Evolutionary conservation across 2,888 invertebrate species (phyloP), one percentile per base, ranked within the genome.

Genomic region (Trissolcus brochymenae): DNA sequence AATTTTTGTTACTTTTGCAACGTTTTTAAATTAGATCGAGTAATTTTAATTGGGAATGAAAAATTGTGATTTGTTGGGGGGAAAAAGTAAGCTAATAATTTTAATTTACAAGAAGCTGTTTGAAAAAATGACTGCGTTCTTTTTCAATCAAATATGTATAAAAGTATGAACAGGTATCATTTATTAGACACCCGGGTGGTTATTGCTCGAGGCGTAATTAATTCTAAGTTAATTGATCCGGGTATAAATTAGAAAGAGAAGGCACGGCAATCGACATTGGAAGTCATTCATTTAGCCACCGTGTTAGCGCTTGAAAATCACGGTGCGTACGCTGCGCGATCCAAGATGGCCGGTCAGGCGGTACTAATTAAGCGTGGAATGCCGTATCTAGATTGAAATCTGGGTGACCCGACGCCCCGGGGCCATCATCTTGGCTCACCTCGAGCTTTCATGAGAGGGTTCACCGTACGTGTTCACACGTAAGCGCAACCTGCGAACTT

Each of bases 371-470:
- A 87, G 86, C 86, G 86, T 82, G 87, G 87, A 87, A 87, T 87
- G 87, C 87, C 85, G 86, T 88, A 88, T 88, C 88, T 88, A 88
- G 88, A 88, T 88, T 88, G 87, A 88, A 88, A 88, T 88, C 88
- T 88, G 86, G 88, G 86, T 88, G 88, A 88, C 88, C 88, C 84
- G 85, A 85, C 85, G 87, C 87, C 87, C 87, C 81, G 84, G 85
- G 87, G 87, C 86, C 87, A 83, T 83, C 87, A 87, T 87, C 87
- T 86, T 81, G 82, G 65, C 81, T 82, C 80, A 85, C 83, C 84
- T 76, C 79, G 80, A 74, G 57, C 80, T 78, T 56, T 76, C 80
- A 79, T 81, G 81, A 56, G 75, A 66, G 56, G 76, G 82, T 83
- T 84, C 83, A 81, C 81, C 83, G 62, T 68, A 72, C 64, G 68